phyloP scores from a whole-genome alignment of 2,888 invertebrate genomes.

The Rhagophthalmus giganteus region DNA sequence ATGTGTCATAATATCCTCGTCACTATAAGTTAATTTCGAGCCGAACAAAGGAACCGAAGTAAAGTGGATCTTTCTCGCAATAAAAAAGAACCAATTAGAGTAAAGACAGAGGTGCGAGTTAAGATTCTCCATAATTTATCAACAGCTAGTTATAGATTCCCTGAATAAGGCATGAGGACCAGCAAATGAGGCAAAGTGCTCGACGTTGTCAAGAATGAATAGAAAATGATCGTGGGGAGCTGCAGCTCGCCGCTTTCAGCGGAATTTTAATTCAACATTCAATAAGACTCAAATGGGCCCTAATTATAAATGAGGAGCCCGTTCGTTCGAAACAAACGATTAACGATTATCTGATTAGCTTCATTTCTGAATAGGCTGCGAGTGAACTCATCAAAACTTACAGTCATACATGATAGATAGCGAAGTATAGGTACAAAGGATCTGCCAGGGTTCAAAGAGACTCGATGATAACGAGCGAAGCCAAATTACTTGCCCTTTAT shows the following conservation, averaged over 20 bases:
- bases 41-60: not conserved
- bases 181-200: slow-evolving; percentile 50
- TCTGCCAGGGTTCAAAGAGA: slow-evolving; percentile 46
- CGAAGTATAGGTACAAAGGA: slow-evolving; percentile 41
- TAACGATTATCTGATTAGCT: slow-evolving; percentile 44
- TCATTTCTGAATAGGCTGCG: slow-evolving; percentile 33
- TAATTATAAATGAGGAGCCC: slow-evolving; percentile 41
- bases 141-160: slow-evolving; percentile 52
- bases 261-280: slow-evolving; percentile 40
- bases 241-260: slow-evolving; percentile 38
- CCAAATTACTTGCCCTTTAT: slow-evolving; percentile 50
- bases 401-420: slow-evolving; percentile 41
- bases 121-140: slow-evolving; percentile 49
- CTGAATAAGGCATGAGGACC: slow-evolving; percentile 53
- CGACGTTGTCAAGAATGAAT: slow-evolving; percentile 49
- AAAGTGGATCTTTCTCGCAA: not conserved
- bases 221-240: slow-evolving; percentile 51
- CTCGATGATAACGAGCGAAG: slow-evolving; percentile 50
- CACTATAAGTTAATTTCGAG: slow-evolving; percentile 2
- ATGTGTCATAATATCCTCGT: no score
- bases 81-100: slow-evolving; percentile 41
- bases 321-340: slow-evolving; percentile 39
- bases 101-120: slow-evolving; percentile 45
- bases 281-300: slow-evolving; percentile 35
- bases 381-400: slow-evolving; percentile 40